Percentiles rank a stretch among this genome's conserved stretches.
Conservation (phyloP, 2,797 vertebrate species). For the Oceanodroma leucorhoa region DNA sequence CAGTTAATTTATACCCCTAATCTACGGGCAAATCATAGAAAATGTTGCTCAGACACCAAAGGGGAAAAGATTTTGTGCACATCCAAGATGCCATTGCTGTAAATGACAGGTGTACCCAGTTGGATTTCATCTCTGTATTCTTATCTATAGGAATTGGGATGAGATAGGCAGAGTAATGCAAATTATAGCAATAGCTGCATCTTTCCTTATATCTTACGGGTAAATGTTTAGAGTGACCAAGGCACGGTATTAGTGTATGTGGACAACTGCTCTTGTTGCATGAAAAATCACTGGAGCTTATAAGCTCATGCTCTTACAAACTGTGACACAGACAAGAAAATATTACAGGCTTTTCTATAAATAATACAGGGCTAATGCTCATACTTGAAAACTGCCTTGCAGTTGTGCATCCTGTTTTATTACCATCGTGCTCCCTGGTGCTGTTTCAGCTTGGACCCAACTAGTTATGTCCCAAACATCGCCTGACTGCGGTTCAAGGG, state of each 20-base stretch:
- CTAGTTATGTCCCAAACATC: background rate
- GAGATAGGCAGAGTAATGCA: background rate
- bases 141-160: background rate
- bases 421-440: background rate
- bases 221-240: background rate
- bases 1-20: background rate
- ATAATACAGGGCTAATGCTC: background rate
- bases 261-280: background rate
- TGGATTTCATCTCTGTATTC: background rate
- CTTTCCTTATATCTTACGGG: background rate
- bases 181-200: background rate
- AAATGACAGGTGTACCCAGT: background rate
- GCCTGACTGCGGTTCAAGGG: background rate
- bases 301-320: background rate
- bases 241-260: background rate
- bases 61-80: background rate
- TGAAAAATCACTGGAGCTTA: background rate
- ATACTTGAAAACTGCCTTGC: background rate
- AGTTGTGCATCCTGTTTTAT: background rate
- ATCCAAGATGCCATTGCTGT: background rate
- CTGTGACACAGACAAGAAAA: background rate
- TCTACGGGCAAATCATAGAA: background rate
- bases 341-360: background rate
- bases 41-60: background rate
- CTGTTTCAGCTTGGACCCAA: background rate